A percentile compares a stretch with the other conserved stretches of the same genome.
Conservation (phyloP, 23 tunicate genomes). For the Trididemnum miniatum region DNA sequence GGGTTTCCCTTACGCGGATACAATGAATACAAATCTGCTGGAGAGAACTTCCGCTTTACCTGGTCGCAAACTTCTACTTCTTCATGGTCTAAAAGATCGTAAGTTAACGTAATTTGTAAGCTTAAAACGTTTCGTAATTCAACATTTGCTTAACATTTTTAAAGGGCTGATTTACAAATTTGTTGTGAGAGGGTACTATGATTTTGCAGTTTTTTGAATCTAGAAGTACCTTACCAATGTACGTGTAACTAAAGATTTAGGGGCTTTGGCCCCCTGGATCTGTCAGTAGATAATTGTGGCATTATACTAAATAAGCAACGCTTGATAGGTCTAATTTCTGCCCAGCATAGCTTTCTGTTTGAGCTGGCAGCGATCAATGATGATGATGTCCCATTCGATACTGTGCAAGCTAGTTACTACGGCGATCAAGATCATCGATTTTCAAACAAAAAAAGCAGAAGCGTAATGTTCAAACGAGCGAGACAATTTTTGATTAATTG, state of each 20-base stretch:
- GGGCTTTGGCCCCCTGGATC: too few species aligned
- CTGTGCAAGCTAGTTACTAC: conserved; percentile 36
- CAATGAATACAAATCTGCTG: conserved; percentile 31
- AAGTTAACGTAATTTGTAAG: conserved; percentile 33
- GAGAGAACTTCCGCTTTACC: neutral
- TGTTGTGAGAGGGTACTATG: too few species aligned
- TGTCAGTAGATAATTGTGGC: too few species aligned
- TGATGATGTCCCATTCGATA: conserved; percentile 16
- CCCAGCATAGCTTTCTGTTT: conserved; percentile 57
- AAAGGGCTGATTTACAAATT: neutral
- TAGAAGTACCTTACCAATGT: too few species aligned
- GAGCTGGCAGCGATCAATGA: conserved; percentile 18
- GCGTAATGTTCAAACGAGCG: conserved; percentile 33
- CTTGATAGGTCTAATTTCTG: conserved; percentile 32
- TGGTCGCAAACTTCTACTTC: conserved; percentile 25
- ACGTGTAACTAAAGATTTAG: too few species aligned
- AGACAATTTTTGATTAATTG: conserved; percentile 48
- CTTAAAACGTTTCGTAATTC: neutral
- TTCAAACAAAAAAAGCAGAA: conserved; percentile 15
- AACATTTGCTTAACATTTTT: neutral
- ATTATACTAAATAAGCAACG: too few species aligned
- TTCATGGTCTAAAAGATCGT: conserved; percentile 79
- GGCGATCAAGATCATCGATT: conserved; percentile 25
- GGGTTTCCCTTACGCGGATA: conserved; percentile 34
- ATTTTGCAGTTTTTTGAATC: too few species aligned